A percentile compares a stretch with the other conserved stretches of the same genome.
Evolutionary conservation across 2,113 vertebrate species (phyloP).

Genomic region (Condylura cristata): DNA sequence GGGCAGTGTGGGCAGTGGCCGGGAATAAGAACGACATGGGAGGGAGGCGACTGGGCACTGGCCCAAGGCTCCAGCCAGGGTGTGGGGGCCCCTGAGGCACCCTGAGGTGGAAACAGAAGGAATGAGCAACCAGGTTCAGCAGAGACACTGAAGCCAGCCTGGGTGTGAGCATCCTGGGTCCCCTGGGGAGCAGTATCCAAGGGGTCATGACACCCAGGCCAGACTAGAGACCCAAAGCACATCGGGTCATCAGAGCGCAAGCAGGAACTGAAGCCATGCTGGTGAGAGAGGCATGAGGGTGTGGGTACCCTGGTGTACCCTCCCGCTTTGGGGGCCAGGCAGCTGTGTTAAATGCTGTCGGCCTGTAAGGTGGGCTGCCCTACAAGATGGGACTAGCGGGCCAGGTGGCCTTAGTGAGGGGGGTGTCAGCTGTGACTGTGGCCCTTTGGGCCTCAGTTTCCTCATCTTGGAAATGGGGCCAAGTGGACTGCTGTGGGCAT

Average conservation of each 20-base stretch:
- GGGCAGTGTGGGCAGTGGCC: too few species aligned
- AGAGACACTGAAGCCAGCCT: neutral
- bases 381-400: neutral
- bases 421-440: neutral
- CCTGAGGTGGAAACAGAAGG: neutral
- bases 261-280: neutral
- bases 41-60: neutral
- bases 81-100: neutral
- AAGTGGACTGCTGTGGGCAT: neutral
- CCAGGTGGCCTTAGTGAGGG: neutral
- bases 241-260: neutral
- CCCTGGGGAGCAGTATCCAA: neutral
- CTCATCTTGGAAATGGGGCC: neutral
- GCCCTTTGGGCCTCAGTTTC: neutral
- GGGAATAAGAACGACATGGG: neutral
- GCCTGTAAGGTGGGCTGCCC: neutral
- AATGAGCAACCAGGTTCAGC: neutral
- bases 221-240: neutral
- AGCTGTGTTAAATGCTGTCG: neutral
- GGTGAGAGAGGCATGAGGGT: neutral
- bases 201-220: neutral
- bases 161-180: neutral
- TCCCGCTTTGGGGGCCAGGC: neutral
- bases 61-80: neutral
- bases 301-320: neutral